Conservation (phyloP, 1,140 invertebrate species). For the Coptotermes formosanus region DNA sequence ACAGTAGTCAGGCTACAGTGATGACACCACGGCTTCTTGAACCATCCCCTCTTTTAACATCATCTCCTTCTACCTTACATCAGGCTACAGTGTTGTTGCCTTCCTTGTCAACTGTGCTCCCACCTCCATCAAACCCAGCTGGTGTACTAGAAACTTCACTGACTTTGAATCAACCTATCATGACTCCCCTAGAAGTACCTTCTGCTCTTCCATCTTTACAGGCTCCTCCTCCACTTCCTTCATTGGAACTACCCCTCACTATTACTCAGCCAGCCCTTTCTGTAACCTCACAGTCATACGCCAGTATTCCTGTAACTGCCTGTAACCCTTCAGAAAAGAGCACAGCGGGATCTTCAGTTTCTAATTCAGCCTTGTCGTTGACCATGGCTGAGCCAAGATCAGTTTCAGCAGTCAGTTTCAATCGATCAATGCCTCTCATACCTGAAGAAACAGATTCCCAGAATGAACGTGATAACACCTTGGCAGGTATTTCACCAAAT, state of each 20-base stretch:
- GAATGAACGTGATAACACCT: background rate
- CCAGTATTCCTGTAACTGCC: background rate
- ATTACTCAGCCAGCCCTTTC: constrained; percentile 57
- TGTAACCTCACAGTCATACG: background rate
- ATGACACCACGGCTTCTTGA: constrained; percentile 40
- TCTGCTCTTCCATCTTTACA: constrained; percentile 39
- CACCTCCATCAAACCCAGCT: constrained; percentile 49
- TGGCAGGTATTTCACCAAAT: too few species aligned
- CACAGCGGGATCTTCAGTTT: background rate
- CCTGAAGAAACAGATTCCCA: constrained; percentile 21
- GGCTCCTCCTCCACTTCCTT: constrained; percentile 51
- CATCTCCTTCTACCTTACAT: constrained; percentile 39
- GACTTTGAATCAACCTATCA: constrained; percentile 70
- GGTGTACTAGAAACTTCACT: constrained; percentile 69
- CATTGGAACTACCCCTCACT: constrained; percentile 65
- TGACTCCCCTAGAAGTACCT: constrained; percentile 73
- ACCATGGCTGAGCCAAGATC: background rate
- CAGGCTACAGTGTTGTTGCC: constrained; percentile 46
- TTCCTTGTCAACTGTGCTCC: constrained; percentile 48
- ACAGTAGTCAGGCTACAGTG: constrained; percentile 26
- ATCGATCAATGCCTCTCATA: constrained; percentile 26
- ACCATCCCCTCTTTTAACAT: constrained; percentile 40
- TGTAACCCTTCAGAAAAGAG: background rate
- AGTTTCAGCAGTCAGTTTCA: background rate
- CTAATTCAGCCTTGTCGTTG: background rate